Conservation (phyloP, 2,888 invertebrate species). For the Silvanus unidentatus region DNA sequence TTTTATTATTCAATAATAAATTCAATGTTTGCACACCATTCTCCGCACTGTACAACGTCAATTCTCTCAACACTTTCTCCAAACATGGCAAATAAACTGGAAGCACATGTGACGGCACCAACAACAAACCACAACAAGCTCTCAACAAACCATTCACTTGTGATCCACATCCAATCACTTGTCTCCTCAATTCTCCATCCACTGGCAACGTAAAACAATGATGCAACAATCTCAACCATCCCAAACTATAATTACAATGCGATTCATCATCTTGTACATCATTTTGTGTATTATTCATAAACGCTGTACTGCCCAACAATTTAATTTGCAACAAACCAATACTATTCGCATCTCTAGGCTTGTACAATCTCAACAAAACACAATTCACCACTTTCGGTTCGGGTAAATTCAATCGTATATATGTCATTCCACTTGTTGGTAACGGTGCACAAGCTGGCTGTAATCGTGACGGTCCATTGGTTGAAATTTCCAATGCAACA, state of each 20-base stretch:
- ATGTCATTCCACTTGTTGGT: conserved; percentile 80
- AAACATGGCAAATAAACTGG: conserved; percentile 59
- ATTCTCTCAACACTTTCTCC: conserved; percentile 62
- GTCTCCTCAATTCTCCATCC: conserved; percentile 43
- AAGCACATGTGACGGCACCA: conserved; percentile 60
- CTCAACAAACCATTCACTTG: conserved; percentile 61
- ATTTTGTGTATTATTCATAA: conserved; percentile 52
- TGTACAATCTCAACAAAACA: conserved; percentile 67
- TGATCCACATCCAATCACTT: conserved; percentile 59
- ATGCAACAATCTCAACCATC: conserved; percentile 78
- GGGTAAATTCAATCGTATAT: conserved; percentile 75
- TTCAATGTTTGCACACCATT: conserved; percentile 55
- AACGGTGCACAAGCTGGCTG: conserved; percentile 82
- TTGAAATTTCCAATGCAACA: conserved; percentile 78
- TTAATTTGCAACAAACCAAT: conserved; percentile 84
- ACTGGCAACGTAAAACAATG: conserved; percentile 62
- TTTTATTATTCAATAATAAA: conserved; percentile 55
- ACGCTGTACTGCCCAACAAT: conserved; percentile 79
- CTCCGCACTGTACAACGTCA: conserved; percentile 61
- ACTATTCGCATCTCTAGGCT: conserved; percentile 83
- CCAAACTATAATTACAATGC: conserved; percentile 53
- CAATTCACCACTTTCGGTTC: conserved; percentile 81
- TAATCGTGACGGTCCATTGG: conserved; percentile 70
- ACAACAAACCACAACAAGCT: conserved; percentile 65
- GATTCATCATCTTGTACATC: conserved; percentile 52